Evolutionary conservation across 2,888 invertebrate species (phyloP).

Genomic region (Meta bourneti): DNA sequence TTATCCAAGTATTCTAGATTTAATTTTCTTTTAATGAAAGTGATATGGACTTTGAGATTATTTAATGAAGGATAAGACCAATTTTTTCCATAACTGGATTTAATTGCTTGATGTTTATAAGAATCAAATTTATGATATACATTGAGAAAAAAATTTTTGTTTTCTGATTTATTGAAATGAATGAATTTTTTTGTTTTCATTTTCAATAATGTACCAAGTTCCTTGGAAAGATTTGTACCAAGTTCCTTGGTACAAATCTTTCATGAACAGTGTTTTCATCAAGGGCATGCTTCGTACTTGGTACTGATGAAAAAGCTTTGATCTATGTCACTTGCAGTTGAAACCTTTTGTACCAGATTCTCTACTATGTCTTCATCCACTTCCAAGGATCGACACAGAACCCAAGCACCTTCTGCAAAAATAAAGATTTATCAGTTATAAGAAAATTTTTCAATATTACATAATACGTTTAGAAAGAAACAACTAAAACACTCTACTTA

Average conservation of each 20-base stretch:
- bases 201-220: neutral
- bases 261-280: neutral
- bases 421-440: neutral
- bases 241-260: neutral
- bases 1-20: no score
- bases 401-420: conserved; percentile 49
- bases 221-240: neutral
- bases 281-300: conserved; percentile 28
- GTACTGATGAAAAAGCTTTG: conserved; percentile 24
- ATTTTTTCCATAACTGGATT: no score
- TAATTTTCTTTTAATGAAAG: no score
- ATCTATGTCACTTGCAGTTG: conserved; percentile 28
- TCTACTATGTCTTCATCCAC: conserved; percentile 34
- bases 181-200: neutral
- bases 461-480: no score
- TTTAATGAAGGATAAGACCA: no score
- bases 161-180: neutral
- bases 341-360: conserved; percentile 11
- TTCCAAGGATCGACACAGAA: conserved; percentile 28
- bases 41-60: no score
- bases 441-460: no score
- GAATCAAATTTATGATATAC: neutral
- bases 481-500: no score
- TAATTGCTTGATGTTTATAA: no score
- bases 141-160: no score